A percentile compares a stretch with the other conserved stretches of the same genome.
These are phyloP conservation scores for Erythrolamprus reginae DNA, from an alignment of 2,113 vertebrate species.

Conservation along the genomic window DNA sequence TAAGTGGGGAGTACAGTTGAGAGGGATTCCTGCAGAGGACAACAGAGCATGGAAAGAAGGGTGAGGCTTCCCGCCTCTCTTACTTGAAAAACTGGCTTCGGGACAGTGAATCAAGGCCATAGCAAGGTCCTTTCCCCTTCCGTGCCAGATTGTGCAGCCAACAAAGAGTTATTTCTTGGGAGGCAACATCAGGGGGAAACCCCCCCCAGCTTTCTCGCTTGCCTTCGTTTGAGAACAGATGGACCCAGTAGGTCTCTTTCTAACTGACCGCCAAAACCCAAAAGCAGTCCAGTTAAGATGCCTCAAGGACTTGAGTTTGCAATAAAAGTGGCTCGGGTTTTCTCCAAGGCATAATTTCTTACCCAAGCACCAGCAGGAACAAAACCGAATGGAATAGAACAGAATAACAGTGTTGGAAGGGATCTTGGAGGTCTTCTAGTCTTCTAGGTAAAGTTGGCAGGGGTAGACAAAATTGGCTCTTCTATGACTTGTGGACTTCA, in stretches of 20 bases:
- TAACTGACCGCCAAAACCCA: background rate
- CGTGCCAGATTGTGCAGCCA: background rate
- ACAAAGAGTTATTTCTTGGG: background rate
- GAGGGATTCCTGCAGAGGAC: background rate
- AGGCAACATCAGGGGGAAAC: too few relatives aligned
- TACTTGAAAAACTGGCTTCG: background rate
- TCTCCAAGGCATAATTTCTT: too few relatives aligned
- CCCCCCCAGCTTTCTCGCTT: background rate
- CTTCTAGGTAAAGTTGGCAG: too few relatives aligned
- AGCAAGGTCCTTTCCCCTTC: background rate
- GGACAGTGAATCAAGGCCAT: background rate
- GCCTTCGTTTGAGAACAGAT: background rate
- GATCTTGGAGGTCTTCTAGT: too few relatives aligned
- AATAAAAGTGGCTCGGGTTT: too few relatives aligned
- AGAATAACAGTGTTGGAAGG: too few relatives aligned
- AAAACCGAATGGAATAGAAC: too few relatives aligned
- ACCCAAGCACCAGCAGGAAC: too few relatives aligned
- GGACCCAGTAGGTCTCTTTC: background rate
- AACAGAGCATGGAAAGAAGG: background rate
- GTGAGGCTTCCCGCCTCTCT: background rate
- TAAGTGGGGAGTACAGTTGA: background rate
- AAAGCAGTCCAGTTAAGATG: background rate
- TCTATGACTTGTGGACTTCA: too few relatives aligned
- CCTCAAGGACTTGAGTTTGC: background rate
- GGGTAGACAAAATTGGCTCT: too few relatives aligned